phyloP scores from a whole-genome alignment of 2,797 vertebrate species.

The Margarornis squamiger region DNA sequence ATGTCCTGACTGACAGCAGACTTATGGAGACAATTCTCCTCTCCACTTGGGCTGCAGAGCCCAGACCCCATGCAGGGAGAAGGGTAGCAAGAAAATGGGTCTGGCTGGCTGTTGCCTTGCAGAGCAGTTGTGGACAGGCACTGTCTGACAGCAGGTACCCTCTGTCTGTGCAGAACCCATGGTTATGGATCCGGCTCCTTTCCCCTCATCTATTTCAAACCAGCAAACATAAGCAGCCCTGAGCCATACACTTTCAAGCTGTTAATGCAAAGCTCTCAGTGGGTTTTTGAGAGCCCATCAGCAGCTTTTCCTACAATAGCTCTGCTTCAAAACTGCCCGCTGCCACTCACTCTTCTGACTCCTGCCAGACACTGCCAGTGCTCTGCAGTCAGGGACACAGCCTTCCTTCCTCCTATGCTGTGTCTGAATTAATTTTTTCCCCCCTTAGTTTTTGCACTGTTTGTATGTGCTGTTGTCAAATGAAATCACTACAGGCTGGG shows the following conservation, averaged over 20 bases:
- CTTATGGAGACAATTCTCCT: neutral
- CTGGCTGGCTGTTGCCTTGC: neutral
- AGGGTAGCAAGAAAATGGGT: neutral
- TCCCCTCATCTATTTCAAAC: neutral
- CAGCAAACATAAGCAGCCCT: neutral
- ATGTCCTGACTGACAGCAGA: neutral
- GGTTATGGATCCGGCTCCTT: neutral
- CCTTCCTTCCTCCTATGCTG: neutral
- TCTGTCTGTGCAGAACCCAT: neutral
- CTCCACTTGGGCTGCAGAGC: neutral
- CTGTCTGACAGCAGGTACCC: neutral
- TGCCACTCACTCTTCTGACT: neutral
- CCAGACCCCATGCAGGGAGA: neutral
- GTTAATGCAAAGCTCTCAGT: neutral
- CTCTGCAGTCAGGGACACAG: neutral
- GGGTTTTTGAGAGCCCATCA: neutral
- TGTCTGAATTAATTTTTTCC: neutral
- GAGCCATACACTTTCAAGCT: accelerated
- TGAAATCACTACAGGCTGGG: neutral
- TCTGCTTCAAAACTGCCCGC: neutral
- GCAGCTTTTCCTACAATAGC: neutral
- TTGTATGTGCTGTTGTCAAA: neutral
- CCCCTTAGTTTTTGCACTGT: neutral
- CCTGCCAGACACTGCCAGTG: neutral
- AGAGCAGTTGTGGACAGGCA: neutral